phyloP scores from a whole-genome alignment of 2,888 invertebrate species.

The Vesta saturnalis region DNA sequence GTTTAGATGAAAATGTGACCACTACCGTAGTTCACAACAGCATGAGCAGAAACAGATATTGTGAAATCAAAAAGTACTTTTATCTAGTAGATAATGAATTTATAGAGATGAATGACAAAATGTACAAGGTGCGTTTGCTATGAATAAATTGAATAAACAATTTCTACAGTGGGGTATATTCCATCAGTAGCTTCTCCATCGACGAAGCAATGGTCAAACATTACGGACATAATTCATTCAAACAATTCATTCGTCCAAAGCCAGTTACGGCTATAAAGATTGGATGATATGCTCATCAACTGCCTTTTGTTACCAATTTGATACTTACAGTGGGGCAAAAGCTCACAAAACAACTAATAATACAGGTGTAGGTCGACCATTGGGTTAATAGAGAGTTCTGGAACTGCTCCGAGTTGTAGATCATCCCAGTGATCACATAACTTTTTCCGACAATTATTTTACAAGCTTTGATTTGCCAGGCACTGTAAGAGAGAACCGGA shows the following conservation, averaged over 20 bases:
- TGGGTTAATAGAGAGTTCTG: too few relatives aligned
- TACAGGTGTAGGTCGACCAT: too few relatives aligned
- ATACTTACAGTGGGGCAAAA: constrained; percentile 39
- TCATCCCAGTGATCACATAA: too few relatives aligned
- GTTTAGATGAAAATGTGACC: constrained; percentile 2
- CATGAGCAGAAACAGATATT: too few relatives aligned
- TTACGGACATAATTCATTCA: constrained; percentile 43
- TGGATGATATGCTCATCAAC: constrained; percentile 45
- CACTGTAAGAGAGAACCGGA: too few relatives aligned
- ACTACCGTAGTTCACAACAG: too few relatives aligned
- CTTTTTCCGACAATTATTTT: too few relatives aligned
- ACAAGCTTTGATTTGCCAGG: too few relatives aligned
- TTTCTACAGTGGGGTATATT: not conserved
- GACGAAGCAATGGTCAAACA: constrained; percentile 47
- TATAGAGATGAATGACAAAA: too few relatives aligned
- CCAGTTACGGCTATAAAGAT: constrained; percentile 47
- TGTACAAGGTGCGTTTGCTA: not conserved
- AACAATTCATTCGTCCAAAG: constrained; percentile 48
- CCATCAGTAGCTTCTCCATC: constrained; percentile 37
- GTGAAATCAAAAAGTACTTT: too few relatives aligned
- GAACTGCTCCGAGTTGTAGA: too few relatives aligned
- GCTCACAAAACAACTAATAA: too few relatives aligned
- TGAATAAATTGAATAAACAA: not conserved
- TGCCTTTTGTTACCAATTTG: constrained; percentile 38
- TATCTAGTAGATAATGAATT: not conserved